Base-by-base conservation (phyloP, 1,140 invertebrate genomes). In the Drosophila yakuba region DNA sequence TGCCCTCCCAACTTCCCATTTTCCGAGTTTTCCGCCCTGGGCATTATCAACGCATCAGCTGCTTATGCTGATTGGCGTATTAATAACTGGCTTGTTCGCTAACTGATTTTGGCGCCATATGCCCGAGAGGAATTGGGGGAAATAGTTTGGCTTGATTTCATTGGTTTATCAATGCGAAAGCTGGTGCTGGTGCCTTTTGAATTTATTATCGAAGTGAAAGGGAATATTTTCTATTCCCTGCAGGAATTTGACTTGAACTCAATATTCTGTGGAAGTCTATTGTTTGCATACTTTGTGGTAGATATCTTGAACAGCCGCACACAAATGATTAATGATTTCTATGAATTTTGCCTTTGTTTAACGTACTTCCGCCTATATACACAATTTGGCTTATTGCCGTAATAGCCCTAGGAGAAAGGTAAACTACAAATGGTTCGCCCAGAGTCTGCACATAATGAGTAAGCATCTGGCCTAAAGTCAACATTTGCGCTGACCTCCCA, bases 371-470 rank as follows among this genome's bases (percentile, higher is more conserved):
- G 3, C 55, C 28, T 11, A 38, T 36, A 67, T 74, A 79, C 74
- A 64, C 83, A 83, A 78, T 80, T 89, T 78, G 60, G 69, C 84
- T 89, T 89, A 88, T 88, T 80, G 79, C 63, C 84, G 89, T 83
- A 89, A 88, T 88, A 68, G 68, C 57, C 50, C 12, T 25, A 5
- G 20, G 44, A 60, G 63, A 69, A 76, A 72, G 62, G 75, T 68
- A 61, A 74, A 80, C 83, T 82, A 52, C 10, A 52, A 51, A 17
- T 17, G 48, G 48, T 35, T 51, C 2, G 15, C 15, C 52, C 74
- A 57, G 44, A 45, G 50, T 35, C 60, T 4, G 38, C 25, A 4
- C 55, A 58, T 83, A 77, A 83, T 83, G 81, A 71, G 66, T 77
- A 73, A 84, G 80, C 77, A 89, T 74, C 59, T 60, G 63, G 61